These are phyloP conservation scores for Phalacrocorax brasilianus DNA, from an alignment of 2,113 vertebrate genomes.

Conservation along the genomic window DNA sequence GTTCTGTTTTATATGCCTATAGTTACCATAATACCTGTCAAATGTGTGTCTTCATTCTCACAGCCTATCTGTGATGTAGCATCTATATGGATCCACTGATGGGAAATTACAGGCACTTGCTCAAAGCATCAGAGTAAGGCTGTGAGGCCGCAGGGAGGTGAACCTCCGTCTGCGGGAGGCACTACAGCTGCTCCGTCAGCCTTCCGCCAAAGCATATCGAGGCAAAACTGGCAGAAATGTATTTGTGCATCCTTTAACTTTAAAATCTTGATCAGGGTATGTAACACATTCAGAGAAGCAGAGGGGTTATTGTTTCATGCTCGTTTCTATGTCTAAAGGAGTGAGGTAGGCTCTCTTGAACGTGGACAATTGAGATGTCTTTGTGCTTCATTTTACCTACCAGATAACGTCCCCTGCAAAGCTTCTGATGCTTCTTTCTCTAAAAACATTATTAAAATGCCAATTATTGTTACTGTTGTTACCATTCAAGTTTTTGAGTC, in stretches of 20 bases:
- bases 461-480: not conserved
- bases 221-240: not conserved
- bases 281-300: not conserved
- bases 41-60: not conserved
- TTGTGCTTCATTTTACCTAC: not conserved
- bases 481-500: not conserved
- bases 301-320: not conserved
- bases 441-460: not conserved
- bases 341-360: not conserved
- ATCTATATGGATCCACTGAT: not conserved
- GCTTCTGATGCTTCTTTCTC: not conserved
- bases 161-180: not conserved
- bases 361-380: not conserved
- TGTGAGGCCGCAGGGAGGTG: not conserved
- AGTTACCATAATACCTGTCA: not conserved
- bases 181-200: not conserved
- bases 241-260: not conserved
- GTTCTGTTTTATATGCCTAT: not conserved
- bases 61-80: not conserved
- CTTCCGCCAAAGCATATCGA: not conserved
- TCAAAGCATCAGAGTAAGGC: not conserved
- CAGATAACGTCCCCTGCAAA: not conserved
- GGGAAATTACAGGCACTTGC: not conserved
- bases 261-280: not conserved
- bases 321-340: not conserved